Conservation (phyloP, 2,888 invertebrate genomes). For the Sympetrum striolatum region DNA sequence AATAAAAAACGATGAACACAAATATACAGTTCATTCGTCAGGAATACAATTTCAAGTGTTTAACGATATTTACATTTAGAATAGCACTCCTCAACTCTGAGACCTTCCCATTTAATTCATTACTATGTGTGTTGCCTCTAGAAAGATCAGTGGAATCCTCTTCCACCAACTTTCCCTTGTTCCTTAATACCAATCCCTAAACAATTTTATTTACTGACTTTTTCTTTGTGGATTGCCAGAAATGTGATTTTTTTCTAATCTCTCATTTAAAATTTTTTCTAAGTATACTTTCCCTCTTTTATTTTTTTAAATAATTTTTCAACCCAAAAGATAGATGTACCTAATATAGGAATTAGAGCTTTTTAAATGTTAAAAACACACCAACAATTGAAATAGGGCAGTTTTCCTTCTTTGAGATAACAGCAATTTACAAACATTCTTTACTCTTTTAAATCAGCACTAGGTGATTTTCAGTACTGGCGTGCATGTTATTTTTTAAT, state of each 20-base stretch:
- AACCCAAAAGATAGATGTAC: constrained; percentile 43
- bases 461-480: constrained; percentile 40
- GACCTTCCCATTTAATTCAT: constrained; percentile 58
- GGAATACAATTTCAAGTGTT: constrained; percentile 54
- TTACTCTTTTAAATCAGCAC: constrained; percentile 28
- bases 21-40: constrained; percentile 49
- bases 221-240: constrained; percentile 26
- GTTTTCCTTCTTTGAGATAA: constrained; percentile 35
- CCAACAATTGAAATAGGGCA: constrained; percentile 42
- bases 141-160: constrained; percentile 28
- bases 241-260: constrained; percentile 7
- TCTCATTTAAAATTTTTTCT: constrained; percentile 32
- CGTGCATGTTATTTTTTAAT: constrained; percentile 35
- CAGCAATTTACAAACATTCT: constrained; percentile 42
- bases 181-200: background rate
- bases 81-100: constrained; percentile 55
- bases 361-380: constrained; percentile 27
- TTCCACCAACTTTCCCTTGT: background rate
- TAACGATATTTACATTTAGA: constrained; percentile 65
- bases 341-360: constrained; percentile 44
- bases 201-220: constrained; percentile 20
- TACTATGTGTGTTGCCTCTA: constrained; percentile 18
- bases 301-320: background rate
- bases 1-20: constrained; percentile 50
- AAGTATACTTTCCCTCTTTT: constrained; percentile 15